Conservation (phyloP, 2,888 invertebrate species). For the Orthosia incerta region DNA sequence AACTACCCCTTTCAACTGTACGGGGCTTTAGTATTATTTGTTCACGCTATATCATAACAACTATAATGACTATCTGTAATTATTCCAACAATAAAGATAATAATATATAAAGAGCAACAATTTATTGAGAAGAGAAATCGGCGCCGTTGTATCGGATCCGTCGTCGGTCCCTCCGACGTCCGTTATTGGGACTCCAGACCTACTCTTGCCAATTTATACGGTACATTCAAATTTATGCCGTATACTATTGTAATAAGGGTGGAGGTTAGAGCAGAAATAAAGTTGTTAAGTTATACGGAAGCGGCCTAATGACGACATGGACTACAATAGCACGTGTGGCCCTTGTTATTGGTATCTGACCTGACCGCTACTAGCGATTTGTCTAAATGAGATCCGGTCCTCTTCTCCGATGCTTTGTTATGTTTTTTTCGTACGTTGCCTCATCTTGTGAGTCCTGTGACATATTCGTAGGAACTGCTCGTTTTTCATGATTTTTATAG, state of each 20-base stretch:
- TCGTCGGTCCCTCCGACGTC: slow-evolving; percentile 77
- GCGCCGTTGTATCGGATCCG: slow-evolving; percentile 77
- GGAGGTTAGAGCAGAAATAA: slow-evolving; percentile 64
- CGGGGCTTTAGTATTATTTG: background rate
- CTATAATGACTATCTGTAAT: slow-evolving; percentile 37
- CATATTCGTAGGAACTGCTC: slow-evolving; percentile 66
- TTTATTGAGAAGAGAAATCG: slow-evolving; percentile 81
- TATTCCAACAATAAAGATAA: slow-evolving; percentile 48
- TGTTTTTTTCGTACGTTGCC: slow-evolving; percentile 79
- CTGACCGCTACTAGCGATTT: slow-evolving; percentile 90
- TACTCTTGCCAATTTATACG: slow-evolving; percentile 68
- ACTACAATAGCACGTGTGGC: slow-evolving; percentile 88
- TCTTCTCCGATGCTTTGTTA: slow-evolving; percentile 82
- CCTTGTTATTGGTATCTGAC: slow-evolving; percentile 90
- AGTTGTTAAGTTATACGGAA: slow-evolving; percentile 80
- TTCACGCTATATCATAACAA: slow-evolving; percentile 27
- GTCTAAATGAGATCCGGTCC: slow-evolving; percentile 91
- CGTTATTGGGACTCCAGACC: slow-evolving; percentile 81
- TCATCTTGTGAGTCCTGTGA: slow-evolving; percentile 67
- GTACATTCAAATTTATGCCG: slow-evolving; percentile 66
- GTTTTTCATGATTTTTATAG: slow-evolving; percentile 55
- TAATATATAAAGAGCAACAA: slow-evolving; percentile 72
- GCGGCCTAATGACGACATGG: slow-evolving; percentile 88
- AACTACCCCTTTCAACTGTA: background rate
- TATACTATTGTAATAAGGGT: slow-evolving; percentile 72